A percentile compares a stretch with the other conserved stretches of the same genome.
Evolutionary conservation across 2,888 invertebrate species (phyloP).

Genomic region (Elmis aenea): DNA sequence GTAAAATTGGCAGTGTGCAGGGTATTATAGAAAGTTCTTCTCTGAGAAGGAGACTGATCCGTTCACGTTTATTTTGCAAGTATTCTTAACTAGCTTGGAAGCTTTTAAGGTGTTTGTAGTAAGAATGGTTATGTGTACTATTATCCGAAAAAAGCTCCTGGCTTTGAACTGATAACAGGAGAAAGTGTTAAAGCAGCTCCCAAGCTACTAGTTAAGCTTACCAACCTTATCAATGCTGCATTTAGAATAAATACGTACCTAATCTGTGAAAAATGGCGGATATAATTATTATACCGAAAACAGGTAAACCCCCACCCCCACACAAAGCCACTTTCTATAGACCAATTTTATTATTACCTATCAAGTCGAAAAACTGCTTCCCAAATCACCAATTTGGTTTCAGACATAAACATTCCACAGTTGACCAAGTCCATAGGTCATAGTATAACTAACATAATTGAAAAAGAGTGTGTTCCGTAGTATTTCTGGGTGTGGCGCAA

Average conservation of each 20-base stretch:
- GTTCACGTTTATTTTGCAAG: too few species aligned
- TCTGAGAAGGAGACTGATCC: too few species aligned
- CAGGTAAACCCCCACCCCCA: constrained; percentile 2
- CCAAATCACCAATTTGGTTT: constrained; percentile 5
- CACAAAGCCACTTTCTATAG: neutral
- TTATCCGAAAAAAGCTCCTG: too few species aligned
- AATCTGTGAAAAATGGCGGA: constrained; percentile 3
- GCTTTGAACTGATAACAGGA: too few species aligned
- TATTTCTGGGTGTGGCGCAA: constrained; percentile 4
- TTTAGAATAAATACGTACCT: constrained; percentile 1
- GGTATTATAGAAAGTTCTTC: too few species aligned
- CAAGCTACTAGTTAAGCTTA: too few species aligned
- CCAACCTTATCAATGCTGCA: constrained; percentile 1
- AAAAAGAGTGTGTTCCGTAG: constrained; percentile 1
- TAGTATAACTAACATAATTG: neutral
- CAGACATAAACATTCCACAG: constrained; percentile 1
- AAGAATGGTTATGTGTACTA: too few species aligned
- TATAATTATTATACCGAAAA: constrained; percentile 1
- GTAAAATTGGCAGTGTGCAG: too few species aligned
- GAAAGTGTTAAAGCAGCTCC: too few species aligned
- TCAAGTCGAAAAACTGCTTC: constrained; percentile 1
- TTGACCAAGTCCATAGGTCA: too few species aligned
- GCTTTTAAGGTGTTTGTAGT: too few species aligned
- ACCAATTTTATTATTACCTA: constrained; percentile 3
- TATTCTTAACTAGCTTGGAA: too few species aligned